Percentiles rank a stretch among this genome's conserved stretches.
Evolutionary conservation across 2,113 vertebrate genomes (phyloP).

Genomic region (Lycocorax pyrrhopterus): DNA sequence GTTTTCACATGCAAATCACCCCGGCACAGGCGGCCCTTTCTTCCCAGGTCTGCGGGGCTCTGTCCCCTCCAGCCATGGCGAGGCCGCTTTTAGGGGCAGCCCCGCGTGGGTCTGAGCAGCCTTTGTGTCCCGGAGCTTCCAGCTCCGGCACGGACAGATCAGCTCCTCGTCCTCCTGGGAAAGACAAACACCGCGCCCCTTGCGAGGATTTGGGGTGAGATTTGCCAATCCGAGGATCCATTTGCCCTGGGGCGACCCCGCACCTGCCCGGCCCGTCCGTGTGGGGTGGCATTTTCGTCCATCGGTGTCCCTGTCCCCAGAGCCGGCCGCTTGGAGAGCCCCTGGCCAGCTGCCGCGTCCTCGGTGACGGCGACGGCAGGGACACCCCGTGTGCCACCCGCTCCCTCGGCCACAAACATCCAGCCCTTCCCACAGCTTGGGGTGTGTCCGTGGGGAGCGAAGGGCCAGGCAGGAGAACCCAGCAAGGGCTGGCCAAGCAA

Average conservation of each 20-base stretch:
- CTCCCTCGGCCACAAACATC: neutral
- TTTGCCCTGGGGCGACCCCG: neutral
- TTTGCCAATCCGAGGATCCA: rapidly evolving
- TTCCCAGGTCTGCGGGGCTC: neutral
- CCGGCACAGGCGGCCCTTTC: neutral
- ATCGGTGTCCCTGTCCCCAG: neutral
- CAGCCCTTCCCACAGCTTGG: neutral
- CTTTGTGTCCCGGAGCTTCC: neutral
- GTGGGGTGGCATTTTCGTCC: rapidly evolving
- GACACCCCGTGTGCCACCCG: rapidly evolving
- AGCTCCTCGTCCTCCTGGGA: neutral
- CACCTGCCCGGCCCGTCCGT: neutral
- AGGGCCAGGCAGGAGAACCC: neutral
- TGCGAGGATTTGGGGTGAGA: rapidly evolving
- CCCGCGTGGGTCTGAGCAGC: neutral
- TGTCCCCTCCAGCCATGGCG: neutral
- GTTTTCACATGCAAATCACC: slow-evolving; percentile 23
- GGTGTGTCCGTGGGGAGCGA: rapidly evolving
- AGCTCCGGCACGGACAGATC: rapidly evolving
- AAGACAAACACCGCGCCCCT: neutral
- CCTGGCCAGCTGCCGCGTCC: neutral
- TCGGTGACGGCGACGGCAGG: neutral
- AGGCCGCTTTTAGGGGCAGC: neutral
- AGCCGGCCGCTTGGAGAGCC: neutral
- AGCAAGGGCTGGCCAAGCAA: neutral